Evolutionary conservation across 2,797 vertebrate species (phyloP).

Genomic region (Sebastes vulpes): DNA sequence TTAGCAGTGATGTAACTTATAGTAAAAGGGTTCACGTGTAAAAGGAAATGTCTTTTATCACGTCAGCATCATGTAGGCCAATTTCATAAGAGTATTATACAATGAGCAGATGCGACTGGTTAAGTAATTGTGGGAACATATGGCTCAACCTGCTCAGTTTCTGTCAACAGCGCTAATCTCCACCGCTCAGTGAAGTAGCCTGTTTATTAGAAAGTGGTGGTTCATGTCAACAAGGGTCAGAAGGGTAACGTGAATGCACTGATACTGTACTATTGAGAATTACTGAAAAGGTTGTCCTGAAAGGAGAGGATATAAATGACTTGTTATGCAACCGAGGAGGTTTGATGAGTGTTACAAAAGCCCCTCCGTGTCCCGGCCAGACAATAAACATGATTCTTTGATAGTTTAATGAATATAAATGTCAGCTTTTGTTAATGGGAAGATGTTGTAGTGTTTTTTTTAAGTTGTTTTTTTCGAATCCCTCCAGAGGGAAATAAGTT

Average conservation of each 20-base stretch:
- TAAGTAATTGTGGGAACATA: constrained; percentile 64
- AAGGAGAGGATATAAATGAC: neutral
- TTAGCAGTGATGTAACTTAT: neutral
- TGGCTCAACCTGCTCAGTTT: constrained; percentile 58
- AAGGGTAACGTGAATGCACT: neutral
- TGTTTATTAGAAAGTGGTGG: constrained; percentile 44
- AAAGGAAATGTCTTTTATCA: constrained; percentile 24
- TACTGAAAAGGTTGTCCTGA: neutral
- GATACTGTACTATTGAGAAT: neutral
- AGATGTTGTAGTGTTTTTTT: neutral
- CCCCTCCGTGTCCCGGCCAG: neutral
- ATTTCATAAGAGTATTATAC: constrained; percentile 61
- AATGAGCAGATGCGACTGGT: constrained; percentile 68
- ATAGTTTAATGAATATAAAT: neutral
- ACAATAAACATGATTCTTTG: neutral
- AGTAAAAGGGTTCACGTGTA: neutral
- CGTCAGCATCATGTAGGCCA: constrained; percentile 23
- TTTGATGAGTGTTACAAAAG: constrained; percentile 6
- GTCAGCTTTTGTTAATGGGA: neutral
- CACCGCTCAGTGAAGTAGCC: constrained; percentile 30
- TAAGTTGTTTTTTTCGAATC: neutral
- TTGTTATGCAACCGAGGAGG: neutral
- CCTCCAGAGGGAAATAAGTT: constrained; percentile 7
- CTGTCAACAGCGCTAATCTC: constrained; percentile 65
- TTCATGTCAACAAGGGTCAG: constrained; percentile 30